Percentiles rank a stretch among this genome's conserved stretches.
phyloP scores from a whole-genome alignment of 2,113 vertebrate genomes.

The Opisthocomus hoazin region DNA sequence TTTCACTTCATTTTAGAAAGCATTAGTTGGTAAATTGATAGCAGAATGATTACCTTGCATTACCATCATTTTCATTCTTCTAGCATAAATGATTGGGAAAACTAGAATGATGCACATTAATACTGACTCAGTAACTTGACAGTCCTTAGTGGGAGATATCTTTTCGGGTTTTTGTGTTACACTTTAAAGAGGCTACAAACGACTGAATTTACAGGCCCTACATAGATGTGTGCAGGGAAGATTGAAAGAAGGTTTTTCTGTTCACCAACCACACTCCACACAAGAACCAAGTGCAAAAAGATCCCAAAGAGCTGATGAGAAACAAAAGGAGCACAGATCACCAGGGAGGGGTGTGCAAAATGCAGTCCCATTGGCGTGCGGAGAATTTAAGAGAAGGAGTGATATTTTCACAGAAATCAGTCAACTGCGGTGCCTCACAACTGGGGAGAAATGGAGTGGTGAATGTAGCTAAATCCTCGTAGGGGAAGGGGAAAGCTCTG shows the following conservation, averaged over 20 bases:
- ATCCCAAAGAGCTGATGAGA: constrained; percentile 3
- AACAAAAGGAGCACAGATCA: background rate
- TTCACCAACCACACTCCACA: background rate
- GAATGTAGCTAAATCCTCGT: background rate
- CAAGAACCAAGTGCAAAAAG: constrained; percentile 2
- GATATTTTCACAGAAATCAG: background rate
- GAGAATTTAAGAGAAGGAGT: background rate
- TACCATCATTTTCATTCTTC: background rate
- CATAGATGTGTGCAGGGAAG: background rate
- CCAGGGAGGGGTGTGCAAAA: background rate
- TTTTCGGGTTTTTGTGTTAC: background rate
- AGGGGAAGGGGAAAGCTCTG: background rate
- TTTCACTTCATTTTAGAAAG: background rate
- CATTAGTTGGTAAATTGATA: background rate
- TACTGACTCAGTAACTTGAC: background rate
- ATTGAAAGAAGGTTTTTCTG: background rate
- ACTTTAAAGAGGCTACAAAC: background rate
- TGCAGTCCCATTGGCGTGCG: background rate
- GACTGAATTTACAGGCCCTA: background rate
- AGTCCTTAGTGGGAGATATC: background rate
- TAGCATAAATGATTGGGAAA: background rate
- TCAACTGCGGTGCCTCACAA: background rate
- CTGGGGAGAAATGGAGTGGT: background rate
- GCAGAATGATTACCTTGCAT: background rate
- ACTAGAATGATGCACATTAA: background rate